phyloP scores from a whole-genome alignment of 1,140 invertebrate genomes.

The Drosophila yakuba region DNA sequence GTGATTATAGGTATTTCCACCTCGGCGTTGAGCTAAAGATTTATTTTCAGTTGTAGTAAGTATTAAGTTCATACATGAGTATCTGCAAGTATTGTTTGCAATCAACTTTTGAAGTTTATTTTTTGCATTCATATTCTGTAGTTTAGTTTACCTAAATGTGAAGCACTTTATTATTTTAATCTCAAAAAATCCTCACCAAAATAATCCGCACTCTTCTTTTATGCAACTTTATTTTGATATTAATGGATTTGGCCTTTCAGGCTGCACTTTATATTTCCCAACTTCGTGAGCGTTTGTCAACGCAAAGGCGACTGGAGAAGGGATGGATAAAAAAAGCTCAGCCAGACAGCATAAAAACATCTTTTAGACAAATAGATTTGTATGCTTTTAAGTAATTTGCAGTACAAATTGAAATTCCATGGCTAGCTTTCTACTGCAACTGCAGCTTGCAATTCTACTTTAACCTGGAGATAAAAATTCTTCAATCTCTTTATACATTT shows the following conservation, averaged over 20 bases:
- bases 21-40: not conserved
- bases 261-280: constrained; percentile 36
- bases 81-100: too few relatives aligned
- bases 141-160: too few relatives aligned
- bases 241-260: constrained; percentile 36
- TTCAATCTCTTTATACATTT: not conserved
- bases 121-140: too few relatives aligned
- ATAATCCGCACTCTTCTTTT: constrained; percentile 3
- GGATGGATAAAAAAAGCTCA: not conserved
- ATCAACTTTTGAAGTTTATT: too few relatives aligned
- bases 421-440: not conserved
- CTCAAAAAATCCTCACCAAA: not conserved
- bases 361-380: constrained; percentile 63
- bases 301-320: not conserved
- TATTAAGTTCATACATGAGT: too few relatives aligned
- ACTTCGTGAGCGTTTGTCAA: constrained; percentile 12
- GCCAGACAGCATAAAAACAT: constrained; percentile 27
- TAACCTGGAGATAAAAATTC: not conserved
- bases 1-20: constrained; percentile 15
- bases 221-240: constrained; percentile 38
- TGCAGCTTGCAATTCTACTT: constrained; percentile 24
- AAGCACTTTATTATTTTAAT: too few relatives aligned
- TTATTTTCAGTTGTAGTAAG: too few relatives aligned
- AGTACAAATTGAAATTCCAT: constrained; percentile 42
- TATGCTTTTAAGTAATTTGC: constrained; percentile 71